Base-by-base conservation (phyloP, 2,113 vertebrate genomes). In the Bufo gargarizans region DNA sequence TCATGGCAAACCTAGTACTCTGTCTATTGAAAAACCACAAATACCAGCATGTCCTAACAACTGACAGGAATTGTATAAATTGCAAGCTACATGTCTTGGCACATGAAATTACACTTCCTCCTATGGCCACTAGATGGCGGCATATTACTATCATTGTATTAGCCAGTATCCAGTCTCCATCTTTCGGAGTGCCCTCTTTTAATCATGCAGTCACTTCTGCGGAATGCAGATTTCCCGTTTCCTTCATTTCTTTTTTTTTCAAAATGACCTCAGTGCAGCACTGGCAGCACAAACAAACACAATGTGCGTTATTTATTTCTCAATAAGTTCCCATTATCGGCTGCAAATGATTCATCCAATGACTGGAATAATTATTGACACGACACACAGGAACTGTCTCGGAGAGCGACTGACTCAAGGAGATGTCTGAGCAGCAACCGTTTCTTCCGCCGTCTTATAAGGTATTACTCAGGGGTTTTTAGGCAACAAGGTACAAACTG, bases 391-490 rank as follows among this genome's bases (percentile, higher is more conserved):
- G 61, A 53, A 49, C 47, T 50, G 81, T 83, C 81, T 83, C 6
- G 45, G 53, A 61, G 12, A 65, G 80, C 19, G 4, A 47, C 9
- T 82, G 80, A 82, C 59, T 82, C 80, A 82, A 19, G 17, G 6
- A 67, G 81, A n/a, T 12, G 63, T 83, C 81, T 83, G 81, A 82
- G 10, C 59, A 14, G 71, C 71, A 16, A 50, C 59, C 20, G 22
- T 83, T 69, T 13, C 45, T 65, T 22, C 59, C 11, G 45, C 20
- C 13, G 61, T 49, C 80, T 63, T 67, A 13, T n/a, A 13, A 82
- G 59, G 43, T 47, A 47, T 83, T 83, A 83, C 61, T 83, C 81
- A 83, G 19, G 20, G 16, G 10, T 53, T 67, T 59, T 67, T 59
- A 80, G 43, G 56, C 6, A 79, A 56, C n/a, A 33, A 33, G n/a